A percentile compares a stretch with the other conserved stretches of the same genome.
Conservation (phyloP, 2,888 invertebrate species). For the Eumacrocentrus americanus region DNA sequence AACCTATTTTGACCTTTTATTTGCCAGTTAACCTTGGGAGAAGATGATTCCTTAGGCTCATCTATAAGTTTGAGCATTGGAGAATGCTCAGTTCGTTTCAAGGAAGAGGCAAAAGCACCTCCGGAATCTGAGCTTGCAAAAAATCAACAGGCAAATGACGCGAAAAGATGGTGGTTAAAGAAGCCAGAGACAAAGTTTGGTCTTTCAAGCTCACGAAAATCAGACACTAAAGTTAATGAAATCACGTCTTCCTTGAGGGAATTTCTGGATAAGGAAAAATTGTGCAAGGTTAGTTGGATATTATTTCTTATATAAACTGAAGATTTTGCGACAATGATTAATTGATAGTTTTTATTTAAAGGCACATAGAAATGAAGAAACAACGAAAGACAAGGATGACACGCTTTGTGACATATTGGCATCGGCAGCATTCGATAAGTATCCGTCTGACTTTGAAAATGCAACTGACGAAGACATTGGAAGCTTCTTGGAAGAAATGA, state of each 20-base stretch:
- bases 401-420: slow-evolving; percentile 54
- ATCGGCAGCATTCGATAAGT: slow-evolving; percentile 55
- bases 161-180: slow-evolving; percentile 45
- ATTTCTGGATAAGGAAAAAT: slow-evolving; percentile 54
- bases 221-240: slow-evolving; percentile 27
- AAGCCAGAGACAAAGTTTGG: slow-evolving; percentile 45
- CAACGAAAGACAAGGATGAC: slow-evolving; percentile 52
- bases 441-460: slow-evolving; percentile 58
- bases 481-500: slow-evolving; percentile 58
- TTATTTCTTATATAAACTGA: too few species aligned
- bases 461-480: slow-evolving; percentile 59
- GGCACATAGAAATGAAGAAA: slow-evolving; percentile 43
- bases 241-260: slow-evolving; percentile 54
- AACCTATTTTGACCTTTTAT: not conserved
- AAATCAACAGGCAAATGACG: slow-evolving; percentile 11
- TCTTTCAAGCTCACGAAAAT: slow-evolving; percentile 34
- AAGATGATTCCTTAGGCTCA: slow-evolving; percentile 48
- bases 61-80: slow-evolving; percentile 52
- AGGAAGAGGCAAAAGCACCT: slow-evolving; percentile 44
- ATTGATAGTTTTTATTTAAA: too few species aligned
- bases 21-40: slow-evolving; percentile 31
- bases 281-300: slow-evolving; percentile 56
- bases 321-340: too few species aligned
- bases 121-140: slow-evolving; percentile 9
- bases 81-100: slow-evolving; percentile 50